Evolutionary conservation across 2,797 vertebrate genomes (phyloP).

Genomic region (Tangara arthus): DNA sequence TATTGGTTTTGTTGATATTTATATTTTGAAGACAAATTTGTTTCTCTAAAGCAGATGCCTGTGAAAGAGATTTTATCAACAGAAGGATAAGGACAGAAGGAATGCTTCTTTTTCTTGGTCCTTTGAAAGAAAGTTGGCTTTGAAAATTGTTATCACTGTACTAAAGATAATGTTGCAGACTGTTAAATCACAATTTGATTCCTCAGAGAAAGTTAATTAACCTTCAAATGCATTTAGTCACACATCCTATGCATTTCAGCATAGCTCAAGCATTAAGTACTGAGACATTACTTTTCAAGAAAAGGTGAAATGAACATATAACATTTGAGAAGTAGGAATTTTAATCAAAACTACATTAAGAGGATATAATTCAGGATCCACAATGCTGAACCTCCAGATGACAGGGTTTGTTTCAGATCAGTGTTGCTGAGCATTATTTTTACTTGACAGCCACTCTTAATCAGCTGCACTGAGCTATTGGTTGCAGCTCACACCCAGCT

Average conservation of each 20-base stretch:
- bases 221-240: not conserved
- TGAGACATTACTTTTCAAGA: not conserved
- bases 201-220: conserved; percentile 17
- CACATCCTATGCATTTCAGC: not conserved
- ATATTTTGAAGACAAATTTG: not conserved
- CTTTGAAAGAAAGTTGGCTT: not conserved
- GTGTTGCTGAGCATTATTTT: not conserved
- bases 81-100: not conserved
- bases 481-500: not conserved
- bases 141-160: not conserved
- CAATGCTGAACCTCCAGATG: not conserved
- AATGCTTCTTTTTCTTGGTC: not conserved
- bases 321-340: not conserved
- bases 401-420: not conserved
- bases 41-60: not conserved
- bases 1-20: not conserved
- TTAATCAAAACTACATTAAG: not conserved
- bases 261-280: not conserved
- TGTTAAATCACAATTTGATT: not conserved
- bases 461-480: not conserved
- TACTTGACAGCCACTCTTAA: not conserved
- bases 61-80: not conserved
- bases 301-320: not conserved
- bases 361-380: not conserved
- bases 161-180: not conserved